These are phyloP conservation scores for Phoxinus phoxinus DNA, from an alignment of 2,113 vertebrate species.

Conservation along the genomic window DNA sequence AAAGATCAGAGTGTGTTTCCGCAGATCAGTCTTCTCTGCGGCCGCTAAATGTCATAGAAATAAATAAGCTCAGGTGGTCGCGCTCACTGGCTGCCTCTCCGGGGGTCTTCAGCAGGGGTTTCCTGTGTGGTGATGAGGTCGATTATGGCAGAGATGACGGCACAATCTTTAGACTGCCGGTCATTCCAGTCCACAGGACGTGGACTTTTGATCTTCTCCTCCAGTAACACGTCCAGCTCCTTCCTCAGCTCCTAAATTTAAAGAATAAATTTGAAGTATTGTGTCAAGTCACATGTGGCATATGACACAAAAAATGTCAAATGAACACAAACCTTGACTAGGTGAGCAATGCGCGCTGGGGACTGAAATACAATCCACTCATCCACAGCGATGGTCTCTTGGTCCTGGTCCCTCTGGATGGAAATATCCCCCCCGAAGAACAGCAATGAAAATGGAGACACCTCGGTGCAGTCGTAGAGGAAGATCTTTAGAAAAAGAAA, in stretches of 20 bases:
- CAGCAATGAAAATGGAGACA: conserved; percentile 95
- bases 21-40: not conserved
- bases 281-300: too few relatives aligned
- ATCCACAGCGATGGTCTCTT: conserved; percentile 95
- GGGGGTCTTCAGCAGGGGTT: conserved; percentile 53
- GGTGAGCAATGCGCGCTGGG: conserved; percentile 89
- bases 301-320: not conserved
- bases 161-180: conserved; percentile 85
- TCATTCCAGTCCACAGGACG: conserved; percentile 91
- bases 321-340: conserved; percentile 87
- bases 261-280: not conserved
- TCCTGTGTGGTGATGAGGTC: conserved; percentile 98
- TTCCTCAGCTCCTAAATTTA: conserved; percentile 82
- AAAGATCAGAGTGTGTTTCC: not conserved
- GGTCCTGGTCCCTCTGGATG: conserved; percentile 92
- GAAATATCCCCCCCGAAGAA: conserved; percentile 97
- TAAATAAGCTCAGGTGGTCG: not conserved
- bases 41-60: not conserved
- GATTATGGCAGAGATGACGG: conserved; percentile 92
- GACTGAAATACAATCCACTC: conserved; percentile 98
- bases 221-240: conserved; percentile 88
- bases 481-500: conserved; percentile 84
- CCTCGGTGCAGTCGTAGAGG: conserved; percentile 96
- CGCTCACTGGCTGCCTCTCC: conserved; percentile 14
- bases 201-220: conserved; percentile 92